Evolutionary conservation across 2,113 vertebrate species (phyloP), one percentile per base, ranked within the genome.

Genomic region (Nerophis lumbriciformis): DNA sequence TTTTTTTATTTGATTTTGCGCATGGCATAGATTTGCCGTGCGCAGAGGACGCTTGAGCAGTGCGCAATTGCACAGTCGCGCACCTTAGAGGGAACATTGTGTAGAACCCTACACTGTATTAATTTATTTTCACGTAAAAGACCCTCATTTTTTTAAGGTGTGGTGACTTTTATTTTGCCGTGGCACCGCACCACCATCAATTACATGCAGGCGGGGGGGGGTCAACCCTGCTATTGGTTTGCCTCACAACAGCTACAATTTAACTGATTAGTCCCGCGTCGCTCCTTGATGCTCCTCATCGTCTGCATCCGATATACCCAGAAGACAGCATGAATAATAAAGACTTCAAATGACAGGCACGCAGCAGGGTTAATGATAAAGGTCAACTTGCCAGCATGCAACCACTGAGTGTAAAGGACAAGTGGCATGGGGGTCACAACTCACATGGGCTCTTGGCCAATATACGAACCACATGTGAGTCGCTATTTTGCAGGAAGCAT

Each of bases 321-420:
- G 86, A 79, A 66, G 83, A 79, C 79, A 64, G 59, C 36, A 66
- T 80, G 75, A 86, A 90, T 90, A 88, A 90, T 88, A 86, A 86
- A 88, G 79, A 87, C 87, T 88, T 89, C 85, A 87, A 89, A 90
- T 88, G 84, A 85, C 86, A 88, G 72, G 70, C 83, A 85, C 83
- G 71, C 85, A 85, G 86, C 80, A 60, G 87, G 90, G 88, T 89
- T 91, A 90, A 91, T 90, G 84, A 84, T 86, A 87, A 91, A 90
- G 90, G 89, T 91, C 89, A 88, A 60, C 59, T 69, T 77, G 81
- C 71, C 88, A 88, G 88, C 86, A 76, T 88, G 89, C 70, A 81
- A 76, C 74, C 82, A 73, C 55, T 57, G 71, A 85, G 81, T 83
- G 78, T 81, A 91, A 90, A 90, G 88, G 86, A 86, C 88, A 89